Base-by-base conservation (phyloP, 2,113 vertebrate species). In the Motacilla alba region DNA sequence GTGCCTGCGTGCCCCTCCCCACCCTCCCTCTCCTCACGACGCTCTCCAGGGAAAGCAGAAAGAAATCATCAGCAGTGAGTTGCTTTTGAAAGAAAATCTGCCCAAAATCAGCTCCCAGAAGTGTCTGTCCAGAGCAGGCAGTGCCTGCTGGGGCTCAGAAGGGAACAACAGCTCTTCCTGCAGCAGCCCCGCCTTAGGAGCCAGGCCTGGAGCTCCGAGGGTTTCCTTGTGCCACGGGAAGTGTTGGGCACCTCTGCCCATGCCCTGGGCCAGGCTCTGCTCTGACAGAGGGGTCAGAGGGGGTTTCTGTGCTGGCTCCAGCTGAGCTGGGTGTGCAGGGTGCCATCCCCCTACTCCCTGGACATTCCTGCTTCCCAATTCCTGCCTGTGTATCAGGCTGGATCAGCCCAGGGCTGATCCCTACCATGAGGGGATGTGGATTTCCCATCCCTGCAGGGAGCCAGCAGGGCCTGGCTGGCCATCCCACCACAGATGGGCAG, bases 371-470 rank as follows among this genome's bases (percentile, higher is more conserved):
- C 4, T 13, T 35, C 47, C 55, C 39, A 2, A 1, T 13, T 23
- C 18, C 50, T 43, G 41, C 5, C 69, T 14, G 27, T 17, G 24
- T 52, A 11, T 16, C 2, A 28, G 58, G 22, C 56, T 28, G 73
- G 53, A 10, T 30, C 59, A 73, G 49, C 44, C n/a, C 30, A 13
- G n/a, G 15, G 18, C 30, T 74, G 46, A 0, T 11, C 11, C 33
- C 44, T 28, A 5, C 33, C 1, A 0, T 1, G 26, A 2, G 0
- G 44, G 46, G 52, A 37, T 15, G 15, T 3, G 24, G 28, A 13
- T 77, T 52, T 78, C 11, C 33, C 9, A 17, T 33, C 43, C 59
- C 63, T 30, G 59, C 62, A 56, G 49, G 9, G 50, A 53, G 27
- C 15, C 8, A 1, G 64, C 6, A 17, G 83, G 83, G 11, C 16